These are phyloP conservation scores for Branchellion lobata DNA, from an alignment of 2,888 invertebrate species.

Conservation along the genomic window DNA sequence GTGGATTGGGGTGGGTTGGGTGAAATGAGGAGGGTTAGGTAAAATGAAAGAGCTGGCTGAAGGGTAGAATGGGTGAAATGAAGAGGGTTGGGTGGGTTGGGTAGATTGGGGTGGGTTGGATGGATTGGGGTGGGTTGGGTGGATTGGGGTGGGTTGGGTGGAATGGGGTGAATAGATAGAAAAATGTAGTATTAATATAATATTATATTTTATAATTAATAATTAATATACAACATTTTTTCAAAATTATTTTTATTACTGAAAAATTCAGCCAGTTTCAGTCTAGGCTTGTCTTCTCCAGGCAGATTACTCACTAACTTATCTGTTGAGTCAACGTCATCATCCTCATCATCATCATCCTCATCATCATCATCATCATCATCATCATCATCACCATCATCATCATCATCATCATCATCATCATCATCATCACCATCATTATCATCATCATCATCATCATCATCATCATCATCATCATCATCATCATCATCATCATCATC, in stretches of 20 bases:
- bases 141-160: too few species aligned
- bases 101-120: too few species aligned
- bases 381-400: slow-evolving; percentile 49
- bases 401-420: slow-evolving; percentile 25
- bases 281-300: slow-evolving; percentile 56
- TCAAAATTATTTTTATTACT: slow-evolving; percentile 54
- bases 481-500: slow-evolving; percentile 45
- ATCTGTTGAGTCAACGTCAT: slow-evolving; percentile 53
- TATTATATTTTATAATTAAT: slow-evolving; percentile 6
- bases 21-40: too few species aligned
- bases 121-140: too few species aligned
- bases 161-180: too few species aligned
- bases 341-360: slow-evolving; percentile 48
- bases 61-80: too few species aligned
- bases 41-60: too few species aligned
- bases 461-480: slow-evolving; percentile 44
- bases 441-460: slow-evolving; percentile 44
- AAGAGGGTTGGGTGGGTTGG: too few species aligned
- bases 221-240: neutral
- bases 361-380: slow-evolving; percentile 51
- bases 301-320: slow-evolving; percentile 56
- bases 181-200: too few species aligned
- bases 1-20: too few species aligned
- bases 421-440: slow-evolving; percentile 5
- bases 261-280: slow-evolving; percentile 61